Conservation (phyloP, 2,797 vertebrate species). For the Chloroceryle amazona region DNA sequence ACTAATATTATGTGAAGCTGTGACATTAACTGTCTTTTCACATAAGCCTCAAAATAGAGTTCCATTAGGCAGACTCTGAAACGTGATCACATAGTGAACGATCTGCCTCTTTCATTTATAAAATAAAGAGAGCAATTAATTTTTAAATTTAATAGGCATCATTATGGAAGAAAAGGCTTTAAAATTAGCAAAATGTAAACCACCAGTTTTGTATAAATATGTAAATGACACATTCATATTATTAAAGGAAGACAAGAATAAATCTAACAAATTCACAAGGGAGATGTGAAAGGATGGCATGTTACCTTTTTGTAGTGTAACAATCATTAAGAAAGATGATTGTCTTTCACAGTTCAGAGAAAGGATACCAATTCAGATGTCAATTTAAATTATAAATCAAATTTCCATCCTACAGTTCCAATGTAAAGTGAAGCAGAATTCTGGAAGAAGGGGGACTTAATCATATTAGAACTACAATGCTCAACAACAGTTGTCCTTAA, state of each 20-base stretch:
- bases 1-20: not conserved
- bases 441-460: conserved; percentile 52
- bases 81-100: not conserved
- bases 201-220: conserved; percentile 47
- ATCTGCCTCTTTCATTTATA: conserved; percentile 2
- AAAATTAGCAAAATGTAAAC: conserved; percentile 37
- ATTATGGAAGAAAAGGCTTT: conserved; percentile 11
- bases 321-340: conserved; percentile 50
- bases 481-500: conserved; percentile 59
- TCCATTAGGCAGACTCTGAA: not conserved
- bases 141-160: conserved; percentile 4
- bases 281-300: conserved; percentile 16
- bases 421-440: conserved; percentile 51
- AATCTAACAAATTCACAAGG: conserved; percentile 7
- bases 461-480: conserved; percentile 38
- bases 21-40: conserved; percentile 3
- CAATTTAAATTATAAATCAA: conserved; percentile 70
- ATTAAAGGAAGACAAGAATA: conserved; percentile 12
- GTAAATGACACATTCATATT: conserved; percentile 26
- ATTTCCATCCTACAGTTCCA: conserved; percentile 45
- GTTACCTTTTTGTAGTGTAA: conserved; percentile 18
- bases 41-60: not conserved
- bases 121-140: not conserved
- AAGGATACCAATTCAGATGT: conserved; percentile 47
- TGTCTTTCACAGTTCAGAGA: conserved; percentile 62